A percentile compares a stretch with the other conserved stretches of the same genome.
Evolutionary conservation across 2,113 vertebrate genomes (phyloP).

Genomic region (Corvus hawaiiensis): DNA sequence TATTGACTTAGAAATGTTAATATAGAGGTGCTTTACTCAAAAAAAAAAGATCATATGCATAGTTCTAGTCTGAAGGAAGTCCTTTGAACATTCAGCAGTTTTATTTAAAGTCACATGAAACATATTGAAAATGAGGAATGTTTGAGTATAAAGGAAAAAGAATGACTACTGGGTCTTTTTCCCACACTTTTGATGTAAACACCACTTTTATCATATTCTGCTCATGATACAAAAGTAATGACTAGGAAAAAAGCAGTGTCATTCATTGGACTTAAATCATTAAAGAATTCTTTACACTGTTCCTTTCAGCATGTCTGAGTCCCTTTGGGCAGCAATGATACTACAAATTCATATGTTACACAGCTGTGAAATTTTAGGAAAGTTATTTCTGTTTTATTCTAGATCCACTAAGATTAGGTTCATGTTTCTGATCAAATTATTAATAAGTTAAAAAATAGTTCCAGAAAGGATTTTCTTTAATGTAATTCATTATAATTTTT

Average conservation of each 20-base stretch:
- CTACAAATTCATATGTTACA: not conserved
- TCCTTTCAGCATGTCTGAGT: not conserved
- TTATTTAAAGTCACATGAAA: conserved; percentile 18
- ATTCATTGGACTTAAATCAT: not conserved
- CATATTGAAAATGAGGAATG: not conserved
- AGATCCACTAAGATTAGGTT: not conserved
- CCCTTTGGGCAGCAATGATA: not conserved
- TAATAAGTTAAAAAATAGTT: not conserved
- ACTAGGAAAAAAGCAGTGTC: not conserved
- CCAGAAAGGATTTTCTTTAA: not conserved
- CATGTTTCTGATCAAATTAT: not conserved
- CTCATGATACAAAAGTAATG: not conserved
- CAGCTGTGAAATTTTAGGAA: not conserved
- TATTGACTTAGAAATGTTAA: not conserved
- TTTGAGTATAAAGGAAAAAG: not conserved
- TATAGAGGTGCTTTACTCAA: not conserved
- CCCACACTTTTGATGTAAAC: not conserved
- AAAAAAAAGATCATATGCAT: not conserved
- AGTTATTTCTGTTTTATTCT: not conserved
- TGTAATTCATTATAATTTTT: not conserved
- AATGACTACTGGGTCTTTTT: not conserved
- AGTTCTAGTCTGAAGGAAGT: not conserved
- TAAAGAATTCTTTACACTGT: not conserved
- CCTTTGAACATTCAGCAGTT: not conserved
- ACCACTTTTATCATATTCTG: not conserved